phyloP scores from a whole-genome alignment of 2,888 invertebrate genomes.

The Hoplodrina blanda region DNA sequence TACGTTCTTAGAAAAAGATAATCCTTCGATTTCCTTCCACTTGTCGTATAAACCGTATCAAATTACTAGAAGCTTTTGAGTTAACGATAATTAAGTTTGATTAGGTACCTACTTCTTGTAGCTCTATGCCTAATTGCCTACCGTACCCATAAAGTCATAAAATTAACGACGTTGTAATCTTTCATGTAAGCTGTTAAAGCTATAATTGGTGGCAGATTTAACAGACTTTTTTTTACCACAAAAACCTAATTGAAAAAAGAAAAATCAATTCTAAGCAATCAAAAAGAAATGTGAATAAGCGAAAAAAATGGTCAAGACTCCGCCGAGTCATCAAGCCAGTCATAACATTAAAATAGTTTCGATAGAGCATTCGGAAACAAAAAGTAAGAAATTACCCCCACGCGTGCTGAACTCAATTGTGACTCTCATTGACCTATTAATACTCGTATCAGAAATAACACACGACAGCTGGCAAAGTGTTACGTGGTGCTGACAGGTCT shows the following conservation, averaged over 20 bases:
- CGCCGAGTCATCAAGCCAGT: slow-evolving; percentile 28
- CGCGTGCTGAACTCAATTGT: slow-evolving; percentile 55
- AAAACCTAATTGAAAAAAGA: neutral
- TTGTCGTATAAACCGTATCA: slow-evolving; percentile 10
- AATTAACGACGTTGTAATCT: slow-evolving; percentile 18
- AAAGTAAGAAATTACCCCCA: slow-evolving; percentile 52
- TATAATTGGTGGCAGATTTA: slow-evolving; percentile 15
- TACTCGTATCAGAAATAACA: slow-evolving; percentile 51
- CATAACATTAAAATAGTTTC: slow-evolving; percentile 40
- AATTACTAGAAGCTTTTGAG: slow-evolving; percentile 13
- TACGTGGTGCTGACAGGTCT: slow-evolving; percentile 39
- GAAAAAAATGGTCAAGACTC: slow-evolving; percentile 21
- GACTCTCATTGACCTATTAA: slow-evolving; percentile 61
- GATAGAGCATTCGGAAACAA: slow-evolving; percentile 51
- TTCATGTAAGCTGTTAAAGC: slow-evolving; percentile 4
- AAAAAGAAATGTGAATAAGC: neutral
- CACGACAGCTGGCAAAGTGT: slow-evolving; percentile 53
- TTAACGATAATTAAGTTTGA: slow-evolving; percentile 16
- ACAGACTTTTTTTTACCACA: neutral
- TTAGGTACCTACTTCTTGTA: slow-evolving; percentile 9
- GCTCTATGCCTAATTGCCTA: neutral
- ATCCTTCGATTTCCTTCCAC: neutral
- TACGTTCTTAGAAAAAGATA: slow-evolving; percentile 7
- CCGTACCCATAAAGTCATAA: slow-evolving; percentile 1
- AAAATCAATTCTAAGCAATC: neutral